Percentiles rank a stretch among this genome's conserved stretches.
phyloP scores from a whole-genome alignment of 2,797 vertebrate genomes.

The Gymnopithys bicolor region DNA sequence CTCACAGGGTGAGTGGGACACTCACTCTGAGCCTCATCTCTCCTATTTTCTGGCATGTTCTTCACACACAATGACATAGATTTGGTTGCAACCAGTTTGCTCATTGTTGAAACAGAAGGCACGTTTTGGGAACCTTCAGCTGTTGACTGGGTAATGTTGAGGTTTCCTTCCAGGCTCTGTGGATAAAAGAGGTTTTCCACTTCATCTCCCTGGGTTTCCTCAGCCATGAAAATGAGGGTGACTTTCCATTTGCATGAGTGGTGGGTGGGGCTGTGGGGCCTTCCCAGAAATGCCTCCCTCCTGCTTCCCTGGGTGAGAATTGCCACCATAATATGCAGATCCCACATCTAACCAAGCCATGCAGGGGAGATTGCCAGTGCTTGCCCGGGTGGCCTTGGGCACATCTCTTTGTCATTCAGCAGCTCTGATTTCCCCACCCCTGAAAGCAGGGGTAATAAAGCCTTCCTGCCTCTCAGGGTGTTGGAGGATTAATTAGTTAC shows the following conservation, averaged over 20 bases:
- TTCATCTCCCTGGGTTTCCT: not conserved
- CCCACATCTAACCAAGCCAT: not conserved
- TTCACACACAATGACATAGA: not conserved
- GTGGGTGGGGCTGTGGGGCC: not conserved
- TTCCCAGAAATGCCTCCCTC: not conserved
- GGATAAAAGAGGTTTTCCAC: not conserved
- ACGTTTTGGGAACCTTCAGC: not conserved
- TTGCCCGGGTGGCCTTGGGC: slow-evolving; percentile 47
- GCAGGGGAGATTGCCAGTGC: not conserved
- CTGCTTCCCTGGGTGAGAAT: not conserved
- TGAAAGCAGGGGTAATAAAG: slow-evolving; percentile 1
- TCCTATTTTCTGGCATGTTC: not conserved
- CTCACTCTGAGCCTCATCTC: not conserved
- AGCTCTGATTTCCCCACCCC: slow-evolving; percentile 42
- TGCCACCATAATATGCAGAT: not conserved
- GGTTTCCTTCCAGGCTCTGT: not conserved
- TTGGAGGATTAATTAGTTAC: slow-evolving; percentile 36
- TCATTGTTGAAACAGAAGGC: rapidly evolving
- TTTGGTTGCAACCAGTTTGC: not conserved
- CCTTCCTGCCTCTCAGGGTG: slow-evolving; percentile 14
- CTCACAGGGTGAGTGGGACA: not conserved
- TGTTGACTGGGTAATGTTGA: not conserved
- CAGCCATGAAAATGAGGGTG: not conserved
- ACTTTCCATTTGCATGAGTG: not conserved
- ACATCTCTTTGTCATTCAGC: slow-evolving; percentile 58